Percentiles rank a stretch among this genome's conserved stretches.
Conservation (phyloP, 1,140 invertebrate genomes). For the Trypoxylus dichotomus region DNA sequence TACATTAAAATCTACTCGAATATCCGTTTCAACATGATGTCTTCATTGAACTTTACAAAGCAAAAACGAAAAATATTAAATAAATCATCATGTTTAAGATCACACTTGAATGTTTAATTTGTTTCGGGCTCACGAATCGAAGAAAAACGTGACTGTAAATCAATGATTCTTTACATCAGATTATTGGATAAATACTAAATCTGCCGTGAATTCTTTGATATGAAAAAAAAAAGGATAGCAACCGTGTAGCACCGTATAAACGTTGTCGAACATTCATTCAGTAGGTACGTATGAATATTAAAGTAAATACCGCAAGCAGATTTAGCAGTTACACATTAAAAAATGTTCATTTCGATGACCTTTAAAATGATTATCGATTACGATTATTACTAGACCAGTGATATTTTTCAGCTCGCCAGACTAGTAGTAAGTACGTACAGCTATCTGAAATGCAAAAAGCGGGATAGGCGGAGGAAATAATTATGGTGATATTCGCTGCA, state of each 20-base stretch:
- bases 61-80: background rate
- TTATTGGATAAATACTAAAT: background rate
- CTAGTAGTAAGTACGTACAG: too few relatives aligned
- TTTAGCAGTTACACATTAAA: background rate
- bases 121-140: background rate
- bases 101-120: conserved; percentile 13
- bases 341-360: background rate
- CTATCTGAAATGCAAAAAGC: too few relatives aligned
- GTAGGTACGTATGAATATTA: background rate
- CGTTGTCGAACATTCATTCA: background rate
- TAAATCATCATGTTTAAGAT: conserved; percentile 14
- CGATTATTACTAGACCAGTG: too few relatives aligned
- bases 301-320: background rate
- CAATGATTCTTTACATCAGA: conserved; percentile 15
- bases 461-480: too few relatives aligned
- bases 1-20: background rate
- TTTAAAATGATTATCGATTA: too few relatives aligned
- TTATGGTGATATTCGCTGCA: too few relatives aligned
- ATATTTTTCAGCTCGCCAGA: too few relatives aligned
- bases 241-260: background rate
- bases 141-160: conserved; percentile 20
- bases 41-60: background rate
- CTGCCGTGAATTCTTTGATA: background rate
- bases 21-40: background rate
- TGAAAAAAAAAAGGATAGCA: background rate